Evolutionary conservation across 2,113 vertebrate genomes (phyloP).

Genomic region (Saiga tatarica): DNA sequence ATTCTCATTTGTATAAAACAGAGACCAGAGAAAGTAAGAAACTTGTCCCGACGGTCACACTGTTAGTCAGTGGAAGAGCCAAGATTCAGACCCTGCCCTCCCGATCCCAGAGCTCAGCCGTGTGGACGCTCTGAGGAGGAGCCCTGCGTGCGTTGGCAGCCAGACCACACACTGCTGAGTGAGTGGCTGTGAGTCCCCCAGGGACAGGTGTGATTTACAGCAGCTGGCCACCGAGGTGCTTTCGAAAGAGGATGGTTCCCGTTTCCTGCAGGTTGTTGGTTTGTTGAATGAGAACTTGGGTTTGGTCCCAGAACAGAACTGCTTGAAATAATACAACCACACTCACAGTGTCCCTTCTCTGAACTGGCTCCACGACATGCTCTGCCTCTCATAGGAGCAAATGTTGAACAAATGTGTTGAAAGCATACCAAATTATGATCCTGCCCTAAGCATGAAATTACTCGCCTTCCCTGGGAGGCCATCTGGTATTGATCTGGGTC

Average conservation of each 20-base stretch:
- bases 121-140: accelerated
- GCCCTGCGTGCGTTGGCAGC: neutral
- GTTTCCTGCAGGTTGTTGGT: neutral
- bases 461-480: neutral
- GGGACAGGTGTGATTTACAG: neutral
- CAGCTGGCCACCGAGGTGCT: neutral
- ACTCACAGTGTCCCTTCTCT: neutral
- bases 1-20: neutral
- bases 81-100: neutral
- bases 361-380: neutral
- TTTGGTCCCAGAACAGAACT: constrained; percentile 12
- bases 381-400: neutral
- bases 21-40: neutral
- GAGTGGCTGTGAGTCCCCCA: neutral
- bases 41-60: neutral
- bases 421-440: neutral
- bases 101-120: neutral
- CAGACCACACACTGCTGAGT: neutral
- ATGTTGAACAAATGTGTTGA: constrained; percentile 16
- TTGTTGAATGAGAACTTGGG: neutral
- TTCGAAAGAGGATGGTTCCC: neutral
- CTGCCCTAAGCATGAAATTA: neutral
- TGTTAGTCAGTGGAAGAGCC: neutral
- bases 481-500: neutral
- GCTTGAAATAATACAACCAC: neutral